These are phyloP conservation scores for Drosophila pseudotakahashii DNA, from an alignment of 2,888 invertebrate genomes.

Conservation along the genomic window DNA sequence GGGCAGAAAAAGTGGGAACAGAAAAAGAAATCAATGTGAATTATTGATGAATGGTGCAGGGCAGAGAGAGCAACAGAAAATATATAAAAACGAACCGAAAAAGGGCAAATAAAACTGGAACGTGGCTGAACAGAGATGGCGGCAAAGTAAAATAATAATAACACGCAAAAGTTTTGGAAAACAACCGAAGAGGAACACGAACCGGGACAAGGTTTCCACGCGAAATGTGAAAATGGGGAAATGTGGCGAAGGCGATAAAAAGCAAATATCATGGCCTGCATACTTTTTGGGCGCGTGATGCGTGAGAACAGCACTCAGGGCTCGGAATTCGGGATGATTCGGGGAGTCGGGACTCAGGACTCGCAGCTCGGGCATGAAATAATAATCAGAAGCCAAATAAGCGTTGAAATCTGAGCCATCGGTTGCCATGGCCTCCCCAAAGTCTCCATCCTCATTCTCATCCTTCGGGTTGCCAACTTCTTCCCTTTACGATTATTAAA, in stretches of 20 bases:
- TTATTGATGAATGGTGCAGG: constrained; percentile 76
- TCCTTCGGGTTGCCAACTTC: constrained; percentile 6
- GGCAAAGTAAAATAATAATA: constrained; percentile 69
- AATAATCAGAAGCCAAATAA: constrained; percentile 79
- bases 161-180: constrained; percentile 46
- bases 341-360: background rate
- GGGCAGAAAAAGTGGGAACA: background rate
- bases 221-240: constrained; percentile 28
- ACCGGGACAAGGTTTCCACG: constrained; percentile 19
- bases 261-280: constrained; percentile 71
- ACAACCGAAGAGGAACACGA: constrained; percentile 36
- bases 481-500: constrained; percentile 64
- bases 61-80: constrained; percentile 29
- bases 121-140: constrained; percentile 68
- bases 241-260: constrained; percentile 65
- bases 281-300: constrained; percentile 74
- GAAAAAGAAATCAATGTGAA: constrained; percentile 74
- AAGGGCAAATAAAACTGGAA: constrained; percentile 51
- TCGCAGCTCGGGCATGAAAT: constrained; percentile 66
- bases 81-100: constrained; percentile 47
- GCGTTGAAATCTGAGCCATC: constrained; percentile 72
- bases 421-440: constrained; percentile 16
- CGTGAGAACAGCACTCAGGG: constrained; percentile 47
- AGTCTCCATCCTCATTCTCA: constrained; percentile 9
- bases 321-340: constrained; percentile 1